These are phyloP conservation scores for Carassius gibelio DNA, from an alignment of 2,113 vertebrate species.

Conservation along the genomic window DNA sequence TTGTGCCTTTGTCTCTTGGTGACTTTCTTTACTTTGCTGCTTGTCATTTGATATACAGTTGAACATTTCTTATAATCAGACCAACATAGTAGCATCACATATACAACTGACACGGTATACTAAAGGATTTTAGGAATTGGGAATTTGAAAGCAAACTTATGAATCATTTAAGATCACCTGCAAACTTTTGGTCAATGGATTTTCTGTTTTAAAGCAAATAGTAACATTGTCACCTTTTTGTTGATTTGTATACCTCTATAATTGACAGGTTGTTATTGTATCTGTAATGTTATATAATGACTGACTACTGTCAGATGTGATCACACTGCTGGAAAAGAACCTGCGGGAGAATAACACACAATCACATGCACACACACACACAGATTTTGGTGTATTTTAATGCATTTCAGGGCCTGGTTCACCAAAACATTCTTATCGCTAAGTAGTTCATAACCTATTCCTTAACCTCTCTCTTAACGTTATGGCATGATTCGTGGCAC, in stretches of 20 bases:
- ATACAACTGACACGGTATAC: neutral
- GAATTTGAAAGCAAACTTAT: neutral
- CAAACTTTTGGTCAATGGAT: neutral
- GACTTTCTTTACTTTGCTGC: neutral
- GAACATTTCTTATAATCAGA: neutral
- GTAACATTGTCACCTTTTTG: neutral
- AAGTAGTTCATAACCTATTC: too few species aligned
- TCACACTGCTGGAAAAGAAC: neutral
- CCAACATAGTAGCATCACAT: neutral
- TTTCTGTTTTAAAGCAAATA: neutral
- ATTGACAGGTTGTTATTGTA: neutral
- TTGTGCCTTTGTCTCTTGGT: neutral
- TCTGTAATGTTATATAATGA: neutral
- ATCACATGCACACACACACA: neutral
- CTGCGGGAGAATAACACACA: neutral
- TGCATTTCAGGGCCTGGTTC: neutral
- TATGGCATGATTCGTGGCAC: too few species aligned
- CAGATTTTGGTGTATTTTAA: too few species aligned
- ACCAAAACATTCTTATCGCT: too few species aligned
- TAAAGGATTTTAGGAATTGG: neutral
- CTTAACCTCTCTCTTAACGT: too few species aligned
- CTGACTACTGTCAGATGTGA: slow-evolving; percentile 24
- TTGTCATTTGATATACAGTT: neutral
- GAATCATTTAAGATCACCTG: neutral
- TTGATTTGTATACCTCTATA: neutral